Percentiles rank a stretch among this genome's conserved stretches.
Evolutionary conservation across 2,888 invertebrate species (phyloP).

Genomic region (Alloplasta piceator): DNA sequence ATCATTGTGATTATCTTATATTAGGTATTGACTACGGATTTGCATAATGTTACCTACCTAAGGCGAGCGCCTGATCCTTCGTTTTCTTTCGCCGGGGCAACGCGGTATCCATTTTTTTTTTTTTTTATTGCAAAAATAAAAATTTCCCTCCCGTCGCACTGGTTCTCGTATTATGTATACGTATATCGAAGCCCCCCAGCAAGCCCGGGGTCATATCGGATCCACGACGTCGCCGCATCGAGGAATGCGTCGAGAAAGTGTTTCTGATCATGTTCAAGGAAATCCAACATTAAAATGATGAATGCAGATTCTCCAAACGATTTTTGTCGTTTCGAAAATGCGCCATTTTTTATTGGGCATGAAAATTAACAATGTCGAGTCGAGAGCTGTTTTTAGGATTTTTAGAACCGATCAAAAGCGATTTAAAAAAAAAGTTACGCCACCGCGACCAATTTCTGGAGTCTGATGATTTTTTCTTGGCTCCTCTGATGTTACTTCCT

Average conservation of each 20-base stretch:
- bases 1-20: conserved; percentile 83
- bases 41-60: conserved; percentile 81
- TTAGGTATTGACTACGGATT: conserved; percentile 83
- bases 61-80: conserved; percentile 71
- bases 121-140: conserved; percentile 26
- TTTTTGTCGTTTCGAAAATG: not conserved
- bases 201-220: conserved; percentile 52
- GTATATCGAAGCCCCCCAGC: conserved; percentile 47
- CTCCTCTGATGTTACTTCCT: too few species aligned
- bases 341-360: too few species aligned
- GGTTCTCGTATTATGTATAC: conserved; percentile 46
- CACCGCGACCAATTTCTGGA: too few species aligned
- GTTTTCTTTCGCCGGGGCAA: conserved; percentile 61
- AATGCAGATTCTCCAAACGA: too few species aligned
- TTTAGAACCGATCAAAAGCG: too few species aligned
- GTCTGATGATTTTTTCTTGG: too few species aligned
- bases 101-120: conserved; percentile 41
- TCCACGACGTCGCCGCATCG: conserved; percentile 30
- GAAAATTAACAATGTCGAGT: not conserved
- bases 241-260: conserved; percentile 45
- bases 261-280: not conserved
- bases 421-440: too few species aligned
- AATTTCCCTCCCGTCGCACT: conserved; percentile 61
- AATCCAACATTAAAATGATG: conserved; percentile 11
- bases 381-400: too few species aligned